Base-by-base conservation (phyloP, 37 sponge, comb jelly and placozoan species). In the Cliona cf. orientalis region DNA sequence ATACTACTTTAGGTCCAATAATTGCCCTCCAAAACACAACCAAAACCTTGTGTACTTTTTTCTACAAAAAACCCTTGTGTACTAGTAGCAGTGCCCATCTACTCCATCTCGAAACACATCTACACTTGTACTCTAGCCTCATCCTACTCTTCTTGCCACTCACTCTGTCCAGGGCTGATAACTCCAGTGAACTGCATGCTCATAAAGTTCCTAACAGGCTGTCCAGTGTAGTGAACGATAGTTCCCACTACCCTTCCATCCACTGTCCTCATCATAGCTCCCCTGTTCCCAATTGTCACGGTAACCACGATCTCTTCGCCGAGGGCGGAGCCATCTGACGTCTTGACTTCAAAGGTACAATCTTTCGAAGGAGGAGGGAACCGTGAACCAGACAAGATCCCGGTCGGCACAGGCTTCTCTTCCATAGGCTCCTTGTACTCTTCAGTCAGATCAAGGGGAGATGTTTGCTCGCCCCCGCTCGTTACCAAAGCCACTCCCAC, bases 131-230 rank as follows among this genome's bases (percentile, higher is more conserved):
- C n/a, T n/a, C n/a, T n/a, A n/a, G 17, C 17, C 11, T 19, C 14
- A 11, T 19, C 55, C 11, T 17, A 49, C 63, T 25, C 17, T 26
- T 21, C 28, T 25, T 11, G 5, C 1, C 42, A 58, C 84, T 58
- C 44, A 92, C 93, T 60, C 43, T 93, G 86, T 69, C 90, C 90
- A 1, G 93, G 90, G 32, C 73, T 72, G 31, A 93, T 46, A 28
- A 78, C 59, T 42, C 93, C 93, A 42, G 90, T 58, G 61, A 93
- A 93, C 80, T 88, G 76, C 86, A 93, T 85, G 72, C 73, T 85
- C 81, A 89, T 66, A 41, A 88, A 85, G 36, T 69, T 77, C 55
- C 75, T 75, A 2, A 80, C 61, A 19, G 68, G 76, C 0, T 62
- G 23, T 46, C 93, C 93, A 60, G 69, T 88, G 68, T 93, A 85